These are phyloP conservation scores for Drosophila takahashii DNA, from an alignment of 1,140 invertebrate genomes.

Conservation along the genomic window DNA sequence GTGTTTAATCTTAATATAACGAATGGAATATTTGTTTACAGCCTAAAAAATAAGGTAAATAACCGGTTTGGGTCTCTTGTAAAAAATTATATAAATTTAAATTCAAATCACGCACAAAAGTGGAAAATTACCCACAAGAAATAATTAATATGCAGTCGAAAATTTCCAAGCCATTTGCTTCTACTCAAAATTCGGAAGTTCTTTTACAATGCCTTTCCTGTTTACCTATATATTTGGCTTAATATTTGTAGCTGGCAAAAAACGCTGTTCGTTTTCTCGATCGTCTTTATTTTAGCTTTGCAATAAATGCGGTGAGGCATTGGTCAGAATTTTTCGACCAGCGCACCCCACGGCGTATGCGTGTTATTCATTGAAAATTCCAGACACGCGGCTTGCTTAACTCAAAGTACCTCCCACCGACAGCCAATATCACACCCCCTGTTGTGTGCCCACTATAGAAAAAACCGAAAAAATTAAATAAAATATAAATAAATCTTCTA, in stretches of 20 bases:
- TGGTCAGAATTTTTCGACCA: slow-evolving; percentile 15
- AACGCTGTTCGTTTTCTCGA: background rate
- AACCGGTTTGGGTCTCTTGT: too few relatives aligned
- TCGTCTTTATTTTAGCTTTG: background rate
- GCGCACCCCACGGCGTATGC: slow-evolving; percentile 41
- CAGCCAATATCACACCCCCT: background rate
- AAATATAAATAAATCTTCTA: background rate
- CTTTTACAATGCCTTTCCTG: slow-evolving; percentile 11
- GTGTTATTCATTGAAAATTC: slow-evolving; percentile 59
- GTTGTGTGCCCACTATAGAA: slow-evolving; percentile 1
- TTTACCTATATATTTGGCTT: slow-evolving; percentile 18
- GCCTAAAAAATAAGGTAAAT: too few relatives aligned
- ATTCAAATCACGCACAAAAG: background rate
- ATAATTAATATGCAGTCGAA: background rate
- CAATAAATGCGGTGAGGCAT: slow-evolving; percentile 19
- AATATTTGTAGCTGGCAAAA: slow-evolving; percentile 11
- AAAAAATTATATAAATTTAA: background rate
- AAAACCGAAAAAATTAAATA: background rate
- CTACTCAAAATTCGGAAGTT: background rate
- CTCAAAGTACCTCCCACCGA: slow-evolving; percentile 2
- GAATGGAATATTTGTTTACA: too few relatives aligned
- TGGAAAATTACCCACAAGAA: background rate
- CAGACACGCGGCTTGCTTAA: slow-evolving; percentile 35
- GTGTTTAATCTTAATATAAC: too few relatives aligned
- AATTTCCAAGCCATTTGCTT: background rate